Evolutionary conservation across 2,113 vertebrate genomes (phyloP).

Genomic region (Leuciscus idus): DNA sequence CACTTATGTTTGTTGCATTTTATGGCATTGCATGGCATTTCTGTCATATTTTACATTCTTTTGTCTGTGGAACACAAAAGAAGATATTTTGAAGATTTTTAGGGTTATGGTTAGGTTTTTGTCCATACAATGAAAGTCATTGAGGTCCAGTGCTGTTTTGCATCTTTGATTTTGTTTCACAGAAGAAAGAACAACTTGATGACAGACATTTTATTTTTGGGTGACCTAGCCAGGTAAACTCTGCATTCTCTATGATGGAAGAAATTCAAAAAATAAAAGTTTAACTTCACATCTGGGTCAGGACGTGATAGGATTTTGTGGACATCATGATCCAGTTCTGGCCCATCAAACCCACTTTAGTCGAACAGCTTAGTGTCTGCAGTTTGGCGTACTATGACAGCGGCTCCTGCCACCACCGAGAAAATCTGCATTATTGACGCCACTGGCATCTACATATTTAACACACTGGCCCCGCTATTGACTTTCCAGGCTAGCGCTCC

Average conservation of each 20-base stretch:
- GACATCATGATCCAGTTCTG: conserved; percentile 48
- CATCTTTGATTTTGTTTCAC: background rate
- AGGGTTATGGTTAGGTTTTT: background rate
- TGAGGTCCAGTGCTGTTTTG: too few relatives aligned
- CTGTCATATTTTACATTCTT: background rate
- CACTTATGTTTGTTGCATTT: background rate
- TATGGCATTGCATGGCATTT: background rate
- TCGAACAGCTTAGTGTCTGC: conserved; percentile 23
- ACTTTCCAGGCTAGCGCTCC: conserved; percentile 33
- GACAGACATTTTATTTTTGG: background rate
- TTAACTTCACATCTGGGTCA: conserved; percentile 48
- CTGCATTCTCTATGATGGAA: background rate
- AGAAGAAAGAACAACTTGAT: background rate
- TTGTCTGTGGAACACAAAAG: background rate
- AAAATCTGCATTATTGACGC: conserved; percentile 63
- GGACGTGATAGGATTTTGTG: conserved; percentile 30
- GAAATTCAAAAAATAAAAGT: conserved; percentile 11
- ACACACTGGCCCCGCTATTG: conserved; percentile 49
- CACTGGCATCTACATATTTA: conserved; percentile 58
- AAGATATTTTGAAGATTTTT: background rate
- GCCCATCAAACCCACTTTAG: conserved; percentile 31
- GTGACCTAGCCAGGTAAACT: background rate
- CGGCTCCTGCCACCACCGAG: conserved; percentile 33
- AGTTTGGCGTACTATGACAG: conserved; percentile 47
- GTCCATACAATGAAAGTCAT: too few relatives aligned